phyloP scores from a whole-genome alignment of 2,888 invertebrate genomes.

The Agonopterix arenella region DNA sequence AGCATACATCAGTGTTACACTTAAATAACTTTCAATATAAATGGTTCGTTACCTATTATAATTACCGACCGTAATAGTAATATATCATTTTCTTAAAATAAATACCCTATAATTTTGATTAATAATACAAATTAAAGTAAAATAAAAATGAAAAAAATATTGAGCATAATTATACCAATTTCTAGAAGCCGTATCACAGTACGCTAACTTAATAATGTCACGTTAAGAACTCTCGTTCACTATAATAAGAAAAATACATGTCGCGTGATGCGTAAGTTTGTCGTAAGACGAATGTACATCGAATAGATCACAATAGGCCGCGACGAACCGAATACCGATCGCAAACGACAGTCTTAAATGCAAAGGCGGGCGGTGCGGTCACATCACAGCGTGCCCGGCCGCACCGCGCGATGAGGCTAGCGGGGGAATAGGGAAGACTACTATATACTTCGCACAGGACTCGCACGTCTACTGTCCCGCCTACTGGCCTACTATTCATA shows the following conservation, averaged over 20 bases:
- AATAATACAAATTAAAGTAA: constrained; percentile 40
- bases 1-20: constrained; percentile 67
- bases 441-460: too few relatives aligned
- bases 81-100: constrained; percentile 13
- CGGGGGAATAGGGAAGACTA: constrained; percentile 1
- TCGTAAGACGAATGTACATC: neutral
- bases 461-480: too few relatives aligned
- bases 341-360: constrained; percentile 30
- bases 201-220: constrained; percentile 56
- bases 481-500: too few relatives aligned
- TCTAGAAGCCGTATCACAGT: constrained; percentile 69
- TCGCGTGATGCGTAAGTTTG: too few relatives aligned
- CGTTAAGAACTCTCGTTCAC: constrained; percentile 1
- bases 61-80: constrained; percentile 14
- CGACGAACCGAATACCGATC: constrained; percentile 20
- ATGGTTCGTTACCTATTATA: constrained; percentile 26
- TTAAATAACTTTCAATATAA: constrained; percentile 46
- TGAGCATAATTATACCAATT: constrained; percentile 61
- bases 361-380: constrained; percentile 15
- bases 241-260: too few relatives aligned
- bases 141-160: constrained; percentile 35
- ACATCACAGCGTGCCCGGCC: neutral
- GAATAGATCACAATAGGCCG: constrained; percentile 29
- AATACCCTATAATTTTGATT: constrained; percentile 31
- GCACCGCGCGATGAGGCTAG: constrained; percentile 1